These are phyloP conservation scores for Eustalomyia histrio DNA, from an alignment of 2,888 invertebrate genomes.

Conservation along the genomic window DNA sequence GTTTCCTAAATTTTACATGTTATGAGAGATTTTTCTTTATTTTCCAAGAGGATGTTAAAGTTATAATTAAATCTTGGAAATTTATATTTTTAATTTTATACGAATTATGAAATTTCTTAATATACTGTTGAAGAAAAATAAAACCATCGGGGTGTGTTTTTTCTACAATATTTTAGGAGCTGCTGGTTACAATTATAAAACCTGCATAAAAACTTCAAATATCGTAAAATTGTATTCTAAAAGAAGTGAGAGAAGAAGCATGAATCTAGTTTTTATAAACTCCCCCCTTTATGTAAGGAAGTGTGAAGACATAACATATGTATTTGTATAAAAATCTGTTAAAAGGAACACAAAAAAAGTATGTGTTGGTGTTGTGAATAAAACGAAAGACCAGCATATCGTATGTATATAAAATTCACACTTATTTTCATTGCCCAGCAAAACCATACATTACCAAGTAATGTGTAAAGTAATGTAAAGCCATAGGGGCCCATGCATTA, in stretches of 20 bases:
- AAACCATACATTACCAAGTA: too few species aligned
- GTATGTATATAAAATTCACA: conserved; percentile 16
- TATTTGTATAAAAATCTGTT: not conserved
- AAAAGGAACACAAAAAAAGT: not conserved
- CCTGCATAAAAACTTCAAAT: conserved; percentile 55
- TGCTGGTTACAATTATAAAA: conserved; percentile 56
- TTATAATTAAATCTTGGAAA: not conserved
- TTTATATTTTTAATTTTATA: not conserved
- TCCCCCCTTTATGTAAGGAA: not conserved
- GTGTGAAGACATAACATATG: not conserved
- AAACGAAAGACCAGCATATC: conserved; percentile 19
- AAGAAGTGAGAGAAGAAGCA: not conserved
- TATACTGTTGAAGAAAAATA: not conserved
- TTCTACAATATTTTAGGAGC: too few species aligned
- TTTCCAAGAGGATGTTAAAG: not conserved
- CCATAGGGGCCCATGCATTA: too few species aligned
- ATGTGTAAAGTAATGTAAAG: too few species aligned
- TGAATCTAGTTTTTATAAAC: not conserved
- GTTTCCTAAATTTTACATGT: not conserved
- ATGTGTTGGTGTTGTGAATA: conserved; percentile 8
- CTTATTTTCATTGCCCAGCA: conserved; percentile 7
- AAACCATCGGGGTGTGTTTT: not conserved
- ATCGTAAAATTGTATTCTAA: not conserved
- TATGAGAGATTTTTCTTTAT: not conserved
- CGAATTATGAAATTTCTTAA: not conserved